phyloP scores from a whole-genome alignment of 2,797 vertebrate genomes.

The Chelon labrosus region DNA sequence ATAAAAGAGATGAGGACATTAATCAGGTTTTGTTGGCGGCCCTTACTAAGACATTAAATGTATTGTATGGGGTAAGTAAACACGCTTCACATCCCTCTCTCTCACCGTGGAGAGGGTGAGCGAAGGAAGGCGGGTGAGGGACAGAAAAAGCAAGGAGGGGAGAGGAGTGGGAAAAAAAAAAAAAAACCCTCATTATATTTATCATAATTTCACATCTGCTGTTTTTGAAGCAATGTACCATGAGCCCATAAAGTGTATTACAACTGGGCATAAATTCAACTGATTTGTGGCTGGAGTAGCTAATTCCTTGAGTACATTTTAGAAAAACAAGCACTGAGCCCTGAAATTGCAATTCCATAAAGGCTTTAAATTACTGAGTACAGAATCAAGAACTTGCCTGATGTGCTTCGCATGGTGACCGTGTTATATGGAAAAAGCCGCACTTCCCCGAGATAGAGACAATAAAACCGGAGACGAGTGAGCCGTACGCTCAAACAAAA shows the following conservation, averaged over 20 bases:
- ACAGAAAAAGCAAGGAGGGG: slow-evolving; percentile 83
- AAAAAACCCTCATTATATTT: slow-evolving; percentile 99
- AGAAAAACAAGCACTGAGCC: slow-evolving; percentile 99
- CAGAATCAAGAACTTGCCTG: slow-evolving; percentile 98
- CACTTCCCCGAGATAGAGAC: slow-evolving; percentile 91
- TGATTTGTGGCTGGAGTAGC: slow-evolving; percentile 99
- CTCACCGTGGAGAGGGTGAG: slow-evolving; percentile 86
- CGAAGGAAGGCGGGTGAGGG: slow-evolving; percentile 59
- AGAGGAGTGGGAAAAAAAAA: slow-evolving; percentile 73
- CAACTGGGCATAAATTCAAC: slow-evolving; percentile 99
- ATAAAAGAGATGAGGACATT: slow-evolving; percentile 99
- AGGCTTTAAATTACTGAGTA: slow-evolving; percentile 99
- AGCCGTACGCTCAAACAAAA: slow-evolving; percentile 97
- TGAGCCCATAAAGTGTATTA: slow-evolving; percentile 99
- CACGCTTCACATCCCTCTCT: slow-evolving; percentile 96
- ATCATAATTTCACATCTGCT: slow-evolving; percentile 99
- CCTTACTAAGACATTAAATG: slow-evolving; percentile 99
- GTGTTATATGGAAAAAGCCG: slow-evolving; percentile 92
- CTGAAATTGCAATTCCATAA: slow-evolving; percentile 99
- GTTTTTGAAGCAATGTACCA: slow-evolving; percentile 99
- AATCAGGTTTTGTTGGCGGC: slow-evolving; percentile 99
- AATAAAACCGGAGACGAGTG: slow-evolving; percentile 98
- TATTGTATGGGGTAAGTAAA: slow-evolving; percentile 99
- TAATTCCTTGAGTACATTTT: slow-evolving; percentile 99
- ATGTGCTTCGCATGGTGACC: slow-evolving; percentile 93